Evolutionary conservation across 1,140 invertebrate species (phyloP).

Genomic region (Doryteuthis pealeii): DNA sequence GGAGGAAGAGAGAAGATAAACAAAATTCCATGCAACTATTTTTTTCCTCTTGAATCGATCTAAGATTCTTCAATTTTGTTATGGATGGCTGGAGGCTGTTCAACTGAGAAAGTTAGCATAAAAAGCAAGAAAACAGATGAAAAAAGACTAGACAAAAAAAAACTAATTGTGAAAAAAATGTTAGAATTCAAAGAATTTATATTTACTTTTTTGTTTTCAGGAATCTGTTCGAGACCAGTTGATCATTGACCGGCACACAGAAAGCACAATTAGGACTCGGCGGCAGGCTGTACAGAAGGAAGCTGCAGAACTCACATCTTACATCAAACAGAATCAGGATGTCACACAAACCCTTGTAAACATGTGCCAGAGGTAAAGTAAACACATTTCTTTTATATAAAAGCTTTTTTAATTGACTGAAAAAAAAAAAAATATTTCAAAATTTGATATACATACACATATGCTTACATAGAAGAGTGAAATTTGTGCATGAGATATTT

Average conservation of each 20-base stretch:
- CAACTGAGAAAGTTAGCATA: no score
- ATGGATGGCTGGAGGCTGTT: no score
- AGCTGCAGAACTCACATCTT: constrained; percentile 76
- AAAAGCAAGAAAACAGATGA: no score
- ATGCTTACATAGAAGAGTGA: background rate
- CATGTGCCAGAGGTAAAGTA: constrained; percentile 79
- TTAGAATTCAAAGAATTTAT: background rate
- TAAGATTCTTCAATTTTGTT: no score
- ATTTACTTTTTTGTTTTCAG: constrained; percentile 11
- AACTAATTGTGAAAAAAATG: background rate
- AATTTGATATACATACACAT: background rate
- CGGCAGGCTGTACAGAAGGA: constrained; percentile 81
- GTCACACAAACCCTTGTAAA: constrained; percentile 78
- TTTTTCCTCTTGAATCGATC: no score
- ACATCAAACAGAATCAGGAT: constrained; percentile 86
- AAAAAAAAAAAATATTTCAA: no score
- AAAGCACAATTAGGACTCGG: constrained; percentile 67
- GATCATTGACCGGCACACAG: constrained; percentile 76
- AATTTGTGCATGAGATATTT: no score
- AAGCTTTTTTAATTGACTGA: background rate
- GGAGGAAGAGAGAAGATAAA: no score
- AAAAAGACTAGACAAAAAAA: no score
- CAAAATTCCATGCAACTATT: no score
- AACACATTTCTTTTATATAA: background rate
- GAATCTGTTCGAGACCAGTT: constrained; percentile 76